Conservation (phyloP, 2,113 vertebrate species). For the Mus pahari region DNA sequence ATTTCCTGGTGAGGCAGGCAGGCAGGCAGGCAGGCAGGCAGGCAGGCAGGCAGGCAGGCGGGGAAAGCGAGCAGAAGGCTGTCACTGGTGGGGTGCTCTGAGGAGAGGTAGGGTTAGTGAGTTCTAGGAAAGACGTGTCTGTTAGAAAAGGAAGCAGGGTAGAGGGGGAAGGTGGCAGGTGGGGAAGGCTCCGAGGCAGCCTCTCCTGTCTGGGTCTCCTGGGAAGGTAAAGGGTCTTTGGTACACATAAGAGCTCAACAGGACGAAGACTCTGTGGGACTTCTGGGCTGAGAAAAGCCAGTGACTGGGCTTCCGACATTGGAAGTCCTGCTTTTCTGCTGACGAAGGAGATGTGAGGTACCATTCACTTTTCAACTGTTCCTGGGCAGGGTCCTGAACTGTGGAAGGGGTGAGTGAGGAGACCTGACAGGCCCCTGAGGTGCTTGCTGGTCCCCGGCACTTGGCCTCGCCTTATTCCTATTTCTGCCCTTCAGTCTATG, state of each 20-base stretch:
- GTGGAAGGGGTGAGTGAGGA: not conserved
- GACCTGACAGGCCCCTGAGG: not conserved
- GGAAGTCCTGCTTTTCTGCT: not conserved
- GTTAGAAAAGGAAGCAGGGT: not conserved
- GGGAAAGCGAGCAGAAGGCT: not conserved
- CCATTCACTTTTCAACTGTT: not conserved
- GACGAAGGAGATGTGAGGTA: not conserved
- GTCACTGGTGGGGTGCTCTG: not conserved
- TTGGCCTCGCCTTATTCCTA: not conserved
- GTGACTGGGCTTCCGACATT: not conserved
- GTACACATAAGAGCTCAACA: too few species aligned
- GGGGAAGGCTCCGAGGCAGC: not conserved
- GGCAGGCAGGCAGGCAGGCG: too few species aligned
- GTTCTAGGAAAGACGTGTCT: not conserved
- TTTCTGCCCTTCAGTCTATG: not conserved
- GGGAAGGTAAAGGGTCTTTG: not conserved
- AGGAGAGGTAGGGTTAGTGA: not conserved
- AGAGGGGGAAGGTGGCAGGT: not conserved
- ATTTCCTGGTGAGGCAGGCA: not conserved
- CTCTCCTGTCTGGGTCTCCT: not conserved
- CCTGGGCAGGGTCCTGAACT: not conserved
- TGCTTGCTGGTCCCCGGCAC: not conserved
- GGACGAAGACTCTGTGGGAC: not conserved
- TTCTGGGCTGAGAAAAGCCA: not conserved
- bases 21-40: too few species aligned